Base-by-base conservation (phyloP, 2,888 invertebrate genomes). In the Megastigmus dorsalis region DNA sequence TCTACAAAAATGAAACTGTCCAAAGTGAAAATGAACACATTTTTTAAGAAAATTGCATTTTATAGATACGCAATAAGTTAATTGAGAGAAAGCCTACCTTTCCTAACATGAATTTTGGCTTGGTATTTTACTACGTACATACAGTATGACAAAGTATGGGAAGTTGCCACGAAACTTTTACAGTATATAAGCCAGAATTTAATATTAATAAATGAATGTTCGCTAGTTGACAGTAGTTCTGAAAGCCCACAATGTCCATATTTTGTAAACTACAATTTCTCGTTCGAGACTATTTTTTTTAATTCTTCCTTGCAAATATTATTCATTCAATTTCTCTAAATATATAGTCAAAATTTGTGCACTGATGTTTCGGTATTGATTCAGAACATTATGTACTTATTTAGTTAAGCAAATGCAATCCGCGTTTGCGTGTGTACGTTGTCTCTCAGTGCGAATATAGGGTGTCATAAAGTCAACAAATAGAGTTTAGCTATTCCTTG, bases 161-260 rank as follows among this genome's bases (percentile, higher is more conserved):
- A 57, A 7, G 57, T 23, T 20, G 38, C 57, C 38, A n/a, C 38
- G 15, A 57, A 57, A 57, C 57, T 57, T 57, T 36, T 23, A 13
- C n/a, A 15, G 23, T 57, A 57, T 38, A 57, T 38, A 23, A 57
- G 20, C 23, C 23, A 57, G n/a, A 36, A 38, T 57, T 57, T 57
- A 38, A 57, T 57, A 57, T 57, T 57, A 57, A 57, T 38, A 57
- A 57, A 57, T 38, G 57, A 38, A 13, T 23, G 10, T 23, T 23
- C 0, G 15, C 23, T 33, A 28, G 52, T n/a, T 28, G 13, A 28
- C 20, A 15, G 28, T 28, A 52, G 28, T 52, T 52, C 6, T 7
- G 4, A 6, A 48, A 18, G 18, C 18, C 23, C 48, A 1, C 48
- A 9, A 9, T 23, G 23, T 48, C 38, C 13, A 38, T 13, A 38